A percentile compares a stretch with the other conserved stretches of the same genome.
Conservation (phyloP, 2,113 vertebrate genomes). For the Gila orcuttii region DNA sequence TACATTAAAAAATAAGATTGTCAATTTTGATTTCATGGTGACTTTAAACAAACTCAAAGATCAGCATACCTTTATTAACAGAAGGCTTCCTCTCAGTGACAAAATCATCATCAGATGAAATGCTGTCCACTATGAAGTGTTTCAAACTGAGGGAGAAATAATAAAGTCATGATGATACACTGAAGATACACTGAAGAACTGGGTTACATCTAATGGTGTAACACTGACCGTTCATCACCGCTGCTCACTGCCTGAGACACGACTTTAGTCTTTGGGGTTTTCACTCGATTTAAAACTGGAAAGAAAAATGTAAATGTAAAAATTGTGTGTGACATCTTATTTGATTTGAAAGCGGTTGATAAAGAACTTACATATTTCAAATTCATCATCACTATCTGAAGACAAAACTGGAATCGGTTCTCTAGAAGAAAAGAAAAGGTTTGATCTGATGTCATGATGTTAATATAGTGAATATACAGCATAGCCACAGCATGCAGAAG, state of each 20-base stretch:
- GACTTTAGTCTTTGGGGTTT: conserved; percentile 70
- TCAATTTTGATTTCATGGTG: background rate
- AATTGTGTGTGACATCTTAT: background rate
- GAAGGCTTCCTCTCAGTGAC: conserved; percentile 60
- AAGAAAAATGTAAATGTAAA: background rate
- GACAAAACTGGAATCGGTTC: conserved; percentile 59
- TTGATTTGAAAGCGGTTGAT: background rate
- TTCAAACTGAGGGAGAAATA: conserved; percentile 64
- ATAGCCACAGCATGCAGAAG: background rate
- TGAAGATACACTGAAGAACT: background rate
- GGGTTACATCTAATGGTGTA: too few species aligned
- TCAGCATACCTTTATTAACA: conserved; percentile 64
- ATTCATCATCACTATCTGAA: conserved; percentile 69
- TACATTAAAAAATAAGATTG: too few species aligned
- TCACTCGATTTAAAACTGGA: conserved; percentile 72
- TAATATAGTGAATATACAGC: background rate
- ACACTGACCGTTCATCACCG: conserved; percentile 71
- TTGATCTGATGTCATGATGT: too few species aligned
- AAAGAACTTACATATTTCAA: conserved; percentile 76
- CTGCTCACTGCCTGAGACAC: conserved; percentile 47
- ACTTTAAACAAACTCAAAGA: background rate
- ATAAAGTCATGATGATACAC: background rate
- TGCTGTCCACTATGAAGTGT: conserved; percentile 71
- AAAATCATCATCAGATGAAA: conserved; percentile 77
- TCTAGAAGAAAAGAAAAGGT: conserved; percentile 45